phyloP scores from a whole-genome alignment of 2,113 vertebrate genomes.

The Rhynchopsitta pachyrhyncha region DNA sequence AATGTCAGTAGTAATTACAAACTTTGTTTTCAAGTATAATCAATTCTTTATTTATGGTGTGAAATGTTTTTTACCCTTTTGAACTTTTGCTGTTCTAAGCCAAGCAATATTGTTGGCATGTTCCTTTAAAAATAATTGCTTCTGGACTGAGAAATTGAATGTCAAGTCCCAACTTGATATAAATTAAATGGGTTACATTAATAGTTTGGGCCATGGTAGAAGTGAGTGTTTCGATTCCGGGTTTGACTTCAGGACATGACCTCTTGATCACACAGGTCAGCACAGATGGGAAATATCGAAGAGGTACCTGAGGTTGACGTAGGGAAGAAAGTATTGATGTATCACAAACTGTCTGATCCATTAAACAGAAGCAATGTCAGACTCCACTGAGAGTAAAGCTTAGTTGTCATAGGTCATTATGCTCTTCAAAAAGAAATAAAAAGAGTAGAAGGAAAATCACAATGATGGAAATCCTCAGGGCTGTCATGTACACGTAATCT shows the following conservation, averaged over 20 bases:
- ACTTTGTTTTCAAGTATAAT: slow-evolving; percentile 57
- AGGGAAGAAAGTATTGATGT: slow-evolving; percentile 38
- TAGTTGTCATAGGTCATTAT: slow-evolving; percentile 30
- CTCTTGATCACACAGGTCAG: slow-evolving; percentile 54
- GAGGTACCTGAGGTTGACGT: slow-evolving; percentile 9
- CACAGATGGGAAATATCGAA: slow-evolving; percentile 47
- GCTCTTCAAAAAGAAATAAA: background rate
- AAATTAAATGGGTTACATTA: slow-evolving; percentile 60
- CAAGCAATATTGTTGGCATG: slow-evolving; percentile 55
- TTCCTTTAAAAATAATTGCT: slow-evolving; percentile 71
- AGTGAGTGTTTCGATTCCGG: slow-evolving; percentile 37
- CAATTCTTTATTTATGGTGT: slow-evolving; percentile 68
- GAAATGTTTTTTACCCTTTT: slow-evolving; percentile 62
- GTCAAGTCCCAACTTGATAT: slow-evolving; percentile 42
- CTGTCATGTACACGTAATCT: slow-evolving; percentile 26
- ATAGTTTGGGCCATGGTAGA: slow-evolving; percentile 18
- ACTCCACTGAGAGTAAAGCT: slow-evolving; percentile 43
- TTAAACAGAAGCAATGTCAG: slow-evolving; percentile 38
- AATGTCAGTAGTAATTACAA: slow-evolving; percentile 66
- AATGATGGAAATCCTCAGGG: slow-evolving; percentile 29
- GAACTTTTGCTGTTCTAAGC: slow-evolving; percentile 51
- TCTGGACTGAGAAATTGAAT: slow-evolving; percentile 54
- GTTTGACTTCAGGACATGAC: slow-evolving; percentile 58
- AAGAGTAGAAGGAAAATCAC: slow-evolving; percentile 21
- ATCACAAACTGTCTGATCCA: slow-evolving; percentile 58